These are phyloP conservation scores for Zonotrichia leucophrys DNA, from an alignment of 2,113 vertebrate species.

Conservation along the genomic window DNA sequence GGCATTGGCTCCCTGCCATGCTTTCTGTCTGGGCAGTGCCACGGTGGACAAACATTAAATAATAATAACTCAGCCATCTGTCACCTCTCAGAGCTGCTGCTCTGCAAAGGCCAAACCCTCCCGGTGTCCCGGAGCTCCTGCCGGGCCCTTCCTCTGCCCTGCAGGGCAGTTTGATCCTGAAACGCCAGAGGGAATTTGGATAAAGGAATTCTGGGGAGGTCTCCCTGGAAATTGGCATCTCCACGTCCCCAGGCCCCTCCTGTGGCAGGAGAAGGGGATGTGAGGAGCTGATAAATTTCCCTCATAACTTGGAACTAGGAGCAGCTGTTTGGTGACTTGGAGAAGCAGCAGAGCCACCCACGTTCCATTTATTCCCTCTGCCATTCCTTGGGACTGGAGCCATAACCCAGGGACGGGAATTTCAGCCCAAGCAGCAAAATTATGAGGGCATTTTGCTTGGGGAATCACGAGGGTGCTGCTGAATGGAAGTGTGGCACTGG, in stretches of 20 bases:
- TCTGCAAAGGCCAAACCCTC: neutral
- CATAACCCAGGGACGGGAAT: neutral
- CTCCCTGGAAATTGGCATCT: neutral
- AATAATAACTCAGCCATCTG: neutral
- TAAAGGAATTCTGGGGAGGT: neutral
- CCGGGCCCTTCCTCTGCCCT: neutral
- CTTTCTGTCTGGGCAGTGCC: neutral
- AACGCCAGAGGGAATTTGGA: neutral
- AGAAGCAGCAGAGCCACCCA: neutral
- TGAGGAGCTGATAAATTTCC: accelerated
- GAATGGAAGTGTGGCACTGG: accelerated
- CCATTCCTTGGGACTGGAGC: neutral
- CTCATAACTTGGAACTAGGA: neutral
- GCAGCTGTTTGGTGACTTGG: neutral
- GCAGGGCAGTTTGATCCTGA: neutral
- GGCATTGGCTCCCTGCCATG: neutral
- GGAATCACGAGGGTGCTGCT: neutral
- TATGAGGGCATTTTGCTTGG: neutral
- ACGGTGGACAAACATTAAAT: neutral
- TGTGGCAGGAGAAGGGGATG: neutral
- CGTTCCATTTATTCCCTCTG: neutral
- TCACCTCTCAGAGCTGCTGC: neutral
- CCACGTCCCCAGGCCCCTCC: accelerated
- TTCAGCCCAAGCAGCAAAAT: neutral
- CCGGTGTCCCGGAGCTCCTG: neutral